Evolutionary conservation across 2,888 invertebrate genomes (phyloP), one percentile per base, ranked within the genome.

Genomic region (Noctua pronuba): DNA sequence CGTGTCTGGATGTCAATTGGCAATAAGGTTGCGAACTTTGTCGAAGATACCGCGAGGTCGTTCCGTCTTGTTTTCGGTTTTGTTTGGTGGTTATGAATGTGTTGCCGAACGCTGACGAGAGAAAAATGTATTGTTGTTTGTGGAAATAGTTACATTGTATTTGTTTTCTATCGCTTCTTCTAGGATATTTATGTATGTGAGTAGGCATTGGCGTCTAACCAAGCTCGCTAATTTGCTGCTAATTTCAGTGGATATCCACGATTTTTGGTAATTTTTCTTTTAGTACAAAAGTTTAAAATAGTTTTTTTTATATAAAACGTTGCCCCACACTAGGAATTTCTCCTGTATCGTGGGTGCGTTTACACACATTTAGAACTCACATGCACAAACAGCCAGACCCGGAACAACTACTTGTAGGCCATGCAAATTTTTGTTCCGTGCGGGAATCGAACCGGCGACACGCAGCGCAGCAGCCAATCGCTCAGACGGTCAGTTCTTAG

Each of bases 1-100:
- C 95, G 94, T 94, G 94, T 94, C 92, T 94, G 92, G 94, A 95
- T 96, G 96, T 95, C 96, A 95, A 96, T 96, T 94, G 95, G 92
- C 93, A 93, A 94, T 95, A 94, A 94, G 94, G 93, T 94, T 94
- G 92, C 92, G 94, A 94, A 95, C 92, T 94, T 93, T 92, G 90
- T 88, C 86, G 89, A 89, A 90, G 87, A 89, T 90, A 87, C 87
- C 72, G 82, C 83, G 88, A 89, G 90, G 89, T 90, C 90, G 88
- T 85, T 83, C 92, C 90, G 90, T 90, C 91, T 92, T 93, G 91
- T 92, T 93, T 92, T 91, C 88, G 87, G 90, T 92, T 93, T 91
- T 89, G 85, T 88, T 90, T 86, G 87, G 89, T 86, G 88, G 85
- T 88, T 89, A 89, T 90, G 91, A 92, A 92, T 92, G 91, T 92